phyloP scores from a whole-genome alignment of 2,797 vertebrate genomes.

The Staurois parvus region DNA sequence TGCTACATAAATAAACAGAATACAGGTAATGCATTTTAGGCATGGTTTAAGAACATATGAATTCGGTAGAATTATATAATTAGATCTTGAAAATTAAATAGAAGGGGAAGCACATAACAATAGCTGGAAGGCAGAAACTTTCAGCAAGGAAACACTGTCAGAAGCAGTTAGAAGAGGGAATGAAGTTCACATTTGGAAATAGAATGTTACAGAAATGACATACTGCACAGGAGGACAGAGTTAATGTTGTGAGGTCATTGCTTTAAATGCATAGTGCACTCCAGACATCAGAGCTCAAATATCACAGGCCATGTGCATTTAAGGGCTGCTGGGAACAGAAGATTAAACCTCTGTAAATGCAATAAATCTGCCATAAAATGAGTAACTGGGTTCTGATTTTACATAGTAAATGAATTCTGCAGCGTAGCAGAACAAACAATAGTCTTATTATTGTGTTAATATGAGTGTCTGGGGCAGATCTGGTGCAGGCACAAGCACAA shows the following conservation, averaged over 20 bases:
- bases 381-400: slow-evolving; percentile 68
- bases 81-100: not conserved
- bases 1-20: not conserved
- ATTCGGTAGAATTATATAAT: not conserved
- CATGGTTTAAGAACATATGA: not conserved
- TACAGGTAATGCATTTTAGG: not conserved
- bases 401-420: slow-evolving; percentile 65
- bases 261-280: slow-evolving; percentile 14
- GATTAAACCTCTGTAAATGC: slow-evolving; percentile 63
- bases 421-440: slow-evolving; percentile 68
- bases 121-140: not conserved
- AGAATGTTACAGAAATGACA: not conserved
- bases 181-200: not conserved
- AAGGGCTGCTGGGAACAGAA: slow-evolving; percentile 56
- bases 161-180: not conserved
- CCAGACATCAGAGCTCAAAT: not conserved
- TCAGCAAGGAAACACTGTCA: not conserved
- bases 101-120: not conserved
- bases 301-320: slow-evolving; percentile 24
- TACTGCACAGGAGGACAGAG: not conserved
- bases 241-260: slow-evolving; percentile 34
- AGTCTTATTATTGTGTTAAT: slow-evolving; percentile 56
- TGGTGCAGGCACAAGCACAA: slow-evolving; percentile 62
- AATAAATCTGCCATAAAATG: slow-evolving; percentile 71
- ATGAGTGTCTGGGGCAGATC: slow-evolving; percentile 66